Evolutionary conservation across 1,140 invertebrate genomes (phyloP).

Genomic region (Drosophila subobscura): DNA sequence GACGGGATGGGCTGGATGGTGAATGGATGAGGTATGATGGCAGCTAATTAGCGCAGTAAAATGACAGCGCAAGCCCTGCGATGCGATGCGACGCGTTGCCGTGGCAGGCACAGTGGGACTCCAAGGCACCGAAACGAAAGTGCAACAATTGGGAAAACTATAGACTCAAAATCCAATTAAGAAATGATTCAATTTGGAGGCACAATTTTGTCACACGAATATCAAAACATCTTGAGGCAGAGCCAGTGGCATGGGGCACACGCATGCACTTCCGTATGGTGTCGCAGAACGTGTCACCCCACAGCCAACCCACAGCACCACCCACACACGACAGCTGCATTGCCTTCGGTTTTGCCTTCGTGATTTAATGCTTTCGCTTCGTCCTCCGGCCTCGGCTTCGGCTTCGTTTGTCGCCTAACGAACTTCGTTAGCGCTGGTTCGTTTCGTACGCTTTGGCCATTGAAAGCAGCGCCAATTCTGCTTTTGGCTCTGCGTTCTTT

Average conservation of each 20-base stretch:
- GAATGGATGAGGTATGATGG: constrained; percentile 32
- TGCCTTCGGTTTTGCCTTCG: constrained; percentile 22
- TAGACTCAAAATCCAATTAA: too few species aligned
- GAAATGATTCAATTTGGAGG: too few species aligned
- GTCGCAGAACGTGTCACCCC: constrained; percentile 35
- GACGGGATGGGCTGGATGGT: constrained; percentile 3
- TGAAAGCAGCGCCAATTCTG: constrained; percentile 68
- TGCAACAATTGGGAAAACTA: not conserved
- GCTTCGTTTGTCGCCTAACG: constrained; percentile 23
- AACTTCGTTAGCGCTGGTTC: constrained; percentile 1
- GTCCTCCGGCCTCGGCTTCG: constrained; percentile 9
- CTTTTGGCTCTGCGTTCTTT: constrained; percentile 10
- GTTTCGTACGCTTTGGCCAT: constrained; percentile 23
- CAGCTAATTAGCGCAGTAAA: constrained; percentile 65
- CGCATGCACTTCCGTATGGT: constrained; percentile 58
- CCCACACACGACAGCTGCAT: constrained; percentile 23
- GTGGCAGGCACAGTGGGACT: constrained; percentile 38
- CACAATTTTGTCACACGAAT: too few species aligned
- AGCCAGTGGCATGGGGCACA: not conserved
- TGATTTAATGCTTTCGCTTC: not conserved
- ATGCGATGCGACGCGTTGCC: too few species aligned
- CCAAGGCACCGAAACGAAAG: not conserved
- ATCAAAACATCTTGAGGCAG: not conserved
- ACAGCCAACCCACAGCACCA: not conserved
- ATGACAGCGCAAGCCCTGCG: constrained; percentile 34